These are phyloP conservation scores for Sclerurus mexicanus DNA, from an alignment of 2,113 vertebrate species.

Conservation along the genomic window DNA sequence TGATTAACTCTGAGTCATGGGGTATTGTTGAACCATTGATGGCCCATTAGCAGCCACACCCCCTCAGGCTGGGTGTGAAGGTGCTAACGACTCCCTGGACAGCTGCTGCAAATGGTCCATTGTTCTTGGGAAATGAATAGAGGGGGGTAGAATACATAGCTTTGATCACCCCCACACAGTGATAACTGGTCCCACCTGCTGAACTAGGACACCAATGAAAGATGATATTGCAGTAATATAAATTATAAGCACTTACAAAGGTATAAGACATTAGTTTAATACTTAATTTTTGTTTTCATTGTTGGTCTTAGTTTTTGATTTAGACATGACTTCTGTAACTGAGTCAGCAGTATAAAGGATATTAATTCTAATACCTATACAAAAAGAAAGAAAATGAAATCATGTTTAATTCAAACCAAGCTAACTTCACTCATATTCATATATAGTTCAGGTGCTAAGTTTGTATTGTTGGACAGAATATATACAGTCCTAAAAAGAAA, in stretches of 20 bases:
- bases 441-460: background rate
- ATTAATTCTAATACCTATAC: background rate
- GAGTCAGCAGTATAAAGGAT: background rate
- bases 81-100: too few species aligned
- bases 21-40: too few species aligned
- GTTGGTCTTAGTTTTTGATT: background rate
- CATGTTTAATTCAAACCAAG: background rate
- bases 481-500: background rate
- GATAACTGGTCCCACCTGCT: too few species aligned
- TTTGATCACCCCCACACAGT: too few species aligned
- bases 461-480: background rate
- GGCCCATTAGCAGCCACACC: too few species aligned
- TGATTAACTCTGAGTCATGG: too few species aligned
- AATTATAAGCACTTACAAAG: background rate
- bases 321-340: background rate
- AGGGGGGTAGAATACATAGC: too few species aligned
- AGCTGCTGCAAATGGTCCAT: too few species aligned
- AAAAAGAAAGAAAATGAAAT: background rate
- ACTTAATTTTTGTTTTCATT: background rate
- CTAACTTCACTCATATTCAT: background rate
- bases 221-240: background rate
- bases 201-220: too few species aligned
- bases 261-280: background rate
- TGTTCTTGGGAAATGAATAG: too few species aligned
- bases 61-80: too few species aligned